Percentiles rank a stretch among this genome's conserved stretches.
Evolutionary conservation across 2,797 vertebrate genomes (phyloP).

Genomic region (Hemibagrus guttatus): DNA sequence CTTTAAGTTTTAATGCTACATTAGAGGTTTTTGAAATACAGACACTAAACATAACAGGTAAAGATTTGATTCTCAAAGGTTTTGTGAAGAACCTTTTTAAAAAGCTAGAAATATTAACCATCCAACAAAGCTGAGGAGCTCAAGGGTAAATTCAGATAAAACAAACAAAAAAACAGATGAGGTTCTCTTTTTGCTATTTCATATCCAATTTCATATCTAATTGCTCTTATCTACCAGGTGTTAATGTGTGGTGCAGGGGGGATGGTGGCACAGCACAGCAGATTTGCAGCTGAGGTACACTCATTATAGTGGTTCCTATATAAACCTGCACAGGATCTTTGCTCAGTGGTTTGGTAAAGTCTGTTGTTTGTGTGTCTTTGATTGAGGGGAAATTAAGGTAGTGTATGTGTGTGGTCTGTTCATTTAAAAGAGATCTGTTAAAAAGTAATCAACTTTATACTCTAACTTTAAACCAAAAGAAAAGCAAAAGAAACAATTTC

Average conservation of each 20-base stretch:
- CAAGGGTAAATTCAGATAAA: not conserved
- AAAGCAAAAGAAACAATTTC: conserved; percentile 37
- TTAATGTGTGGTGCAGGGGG: not conserved
- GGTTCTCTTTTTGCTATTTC: not conserved
- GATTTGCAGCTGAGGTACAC: not conserved
- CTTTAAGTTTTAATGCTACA: not conserved
- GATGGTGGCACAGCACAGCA: not conserved
- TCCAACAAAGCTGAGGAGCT: not conserved
- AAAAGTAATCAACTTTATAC: conserved; percentile 24
- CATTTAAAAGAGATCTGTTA: conserved; percentile 7
- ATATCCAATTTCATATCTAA: not conserved
- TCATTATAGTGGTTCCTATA: conserved; percentile 26
- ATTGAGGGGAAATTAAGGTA: conserved; percentile 36
- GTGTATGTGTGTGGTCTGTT: conserved; percentile 17
- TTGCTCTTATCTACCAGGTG: not conserved
- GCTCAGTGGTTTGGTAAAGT: conserved; percentile 29
- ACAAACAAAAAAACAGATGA: not conserved
- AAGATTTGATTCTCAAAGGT: not conserved
- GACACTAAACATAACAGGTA: not conserved
- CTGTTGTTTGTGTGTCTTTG: conserved; percentile 41
- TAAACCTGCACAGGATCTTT: conserved; percentile 30
- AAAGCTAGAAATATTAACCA: not conserved
- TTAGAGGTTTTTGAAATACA: not conserved
- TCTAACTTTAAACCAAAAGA: conserved; percentile 25
- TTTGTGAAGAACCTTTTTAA: not conserved